These are phyloP conservation scores for Galeruca laticollis DNA, from an alignment of 2,888 invertebrate species.

Conservation along the genomic window DNA sequence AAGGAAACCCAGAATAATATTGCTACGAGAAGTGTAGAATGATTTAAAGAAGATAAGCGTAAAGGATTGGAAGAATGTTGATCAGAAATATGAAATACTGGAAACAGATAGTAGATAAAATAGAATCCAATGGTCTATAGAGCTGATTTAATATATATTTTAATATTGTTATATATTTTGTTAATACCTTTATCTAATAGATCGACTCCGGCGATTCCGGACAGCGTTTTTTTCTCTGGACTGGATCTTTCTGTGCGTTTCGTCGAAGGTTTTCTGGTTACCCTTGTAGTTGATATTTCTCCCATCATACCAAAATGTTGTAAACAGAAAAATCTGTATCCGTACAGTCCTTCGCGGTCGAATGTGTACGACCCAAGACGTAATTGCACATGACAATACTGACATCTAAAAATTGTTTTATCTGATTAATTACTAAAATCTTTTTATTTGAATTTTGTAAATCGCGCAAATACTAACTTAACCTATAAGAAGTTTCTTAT, in stretches of 20 bases:
- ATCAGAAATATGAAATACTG: no score
- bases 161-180: neutral
- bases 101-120: no score
- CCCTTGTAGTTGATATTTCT: constrained; percentile 61
- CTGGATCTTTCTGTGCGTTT: constrained; percentile 60
- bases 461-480: constrained; percentile 24
- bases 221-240: constrained; percentile 67
- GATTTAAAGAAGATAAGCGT: no score
- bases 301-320: constrained; percentile 79
- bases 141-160: no score
- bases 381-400: constrained; percentile 88
- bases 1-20: no score
- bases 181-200: constrained; percentile 61
- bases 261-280: constrained; percentile 57
- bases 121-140: no score
- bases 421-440: no score
- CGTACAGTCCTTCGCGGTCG: constrained; percentile 77
- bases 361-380: constrained; percentile 83
- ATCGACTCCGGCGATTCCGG: constrained; percentile 69
- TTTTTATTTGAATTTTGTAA: no score
- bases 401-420: constrained; percentile 79
- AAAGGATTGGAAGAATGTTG: no score
- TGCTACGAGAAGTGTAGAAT: no score
- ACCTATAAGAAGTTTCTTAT: no score
- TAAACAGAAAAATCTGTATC: constrained; percentile 80